Evolutionary conservation across 2,888 invertebrate species (phyloP), one percentile per base, ranked within the genome.

Genomic region (Zonitis immaculata): DNA sequence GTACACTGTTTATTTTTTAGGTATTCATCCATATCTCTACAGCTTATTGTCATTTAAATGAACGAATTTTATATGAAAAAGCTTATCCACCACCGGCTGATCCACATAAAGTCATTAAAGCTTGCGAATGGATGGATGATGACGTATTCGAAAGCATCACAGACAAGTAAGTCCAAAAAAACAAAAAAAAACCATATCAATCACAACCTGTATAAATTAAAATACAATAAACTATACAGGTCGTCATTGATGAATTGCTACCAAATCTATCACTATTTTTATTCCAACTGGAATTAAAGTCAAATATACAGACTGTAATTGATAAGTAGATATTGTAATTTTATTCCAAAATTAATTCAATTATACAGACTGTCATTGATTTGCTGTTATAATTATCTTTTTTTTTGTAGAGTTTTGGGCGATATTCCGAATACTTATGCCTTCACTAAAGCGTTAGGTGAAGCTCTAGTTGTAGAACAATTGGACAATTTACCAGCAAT

Each of bases 371-470:
- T 22, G 22, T 22, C 5, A 22, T 27, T 9, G 27, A 27, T 6
- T 2, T 9, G 27, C 1, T 18, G 22, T 18, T 35, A 9, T 4
- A 3, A 4, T 4, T 1, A 2, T 35, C 2, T 35, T 35, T 35
- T 27, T 27, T 45, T 1, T 45, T 5, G 39, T 46, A 86, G 86
- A 63, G 79, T 91, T 54, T 75, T 87, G 67, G 87, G 89, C 35
- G 82, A 85, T 59, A 81, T 90, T 51, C 95, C 95, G 0, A 95
- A 95, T 73, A 93, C 94, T 0, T 96, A 96, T 71, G 93, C 95
- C 0, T 95, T 89, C 71, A 95, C 96, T 0, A 97, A 97, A 77
- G 90, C 94, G 0, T 75, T 97, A 11, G 90, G 92, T 0, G 96
- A 97, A 75, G 84, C 87, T 11, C 70, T 95, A 52, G 87, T 93